Evolutionary conservation across 2,113 vertebrate species (phyloP).

Genomic region (Zosterops borbonicus): DNA sequence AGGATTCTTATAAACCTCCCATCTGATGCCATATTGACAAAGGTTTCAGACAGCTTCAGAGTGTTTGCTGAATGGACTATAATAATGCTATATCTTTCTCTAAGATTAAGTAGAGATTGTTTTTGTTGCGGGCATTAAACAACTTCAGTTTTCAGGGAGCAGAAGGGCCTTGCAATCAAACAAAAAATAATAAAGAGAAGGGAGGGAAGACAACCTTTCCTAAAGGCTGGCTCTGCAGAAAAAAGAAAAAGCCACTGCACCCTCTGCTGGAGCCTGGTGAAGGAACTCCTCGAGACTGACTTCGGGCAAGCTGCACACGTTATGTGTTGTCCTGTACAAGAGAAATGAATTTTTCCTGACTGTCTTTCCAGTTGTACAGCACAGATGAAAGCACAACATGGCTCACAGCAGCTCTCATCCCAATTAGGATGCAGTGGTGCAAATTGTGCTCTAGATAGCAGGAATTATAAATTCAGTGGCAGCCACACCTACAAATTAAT

Average conservation of each 20-base stretch:
- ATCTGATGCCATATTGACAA: not conserved
- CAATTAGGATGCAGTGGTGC: not conserved
- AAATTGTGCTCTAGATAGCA: not conserved
- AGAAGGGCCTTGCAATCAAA: not conserved
- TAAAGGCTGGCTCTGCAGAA: not conserved
- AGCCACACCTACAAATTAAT: rapidly evolving
- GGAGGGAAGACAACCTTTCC: not conserved
- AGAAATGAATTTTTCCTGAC: not conserved
- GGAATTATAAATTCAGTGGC: not conserved
- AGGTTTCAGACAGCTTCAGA: not conserved
- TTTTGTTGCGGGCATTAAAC: not conserved
- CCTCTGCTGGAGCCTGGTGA: slow-evolving; percentile 28
- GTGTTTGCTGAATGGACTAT: not conserved
- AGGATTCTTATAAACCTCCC: not conserved
- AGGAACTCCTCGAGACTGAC: not conserved
- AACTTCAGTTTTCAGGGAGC: not conserved
- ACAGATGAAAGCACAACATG: not conserved
- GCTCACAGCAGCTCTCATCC: not conserved
- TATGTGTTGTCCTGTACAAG: rapidly evolving
- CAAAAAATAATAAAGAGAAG: not conserved
- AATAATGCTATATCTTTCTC: not conserved
- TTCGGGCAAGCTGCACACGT: rapidly evolving
- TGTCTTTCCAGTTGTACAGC: not conserved
- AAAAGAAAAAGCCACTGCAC: not conserved
- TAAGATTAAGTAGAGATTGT: not conserved